Percentiles rank a stretch among this genome's conserved stretches.
phyloP scores from a whole-genome alignment of 2,113 vertebrate species.

The Tyto alba region DNA sequence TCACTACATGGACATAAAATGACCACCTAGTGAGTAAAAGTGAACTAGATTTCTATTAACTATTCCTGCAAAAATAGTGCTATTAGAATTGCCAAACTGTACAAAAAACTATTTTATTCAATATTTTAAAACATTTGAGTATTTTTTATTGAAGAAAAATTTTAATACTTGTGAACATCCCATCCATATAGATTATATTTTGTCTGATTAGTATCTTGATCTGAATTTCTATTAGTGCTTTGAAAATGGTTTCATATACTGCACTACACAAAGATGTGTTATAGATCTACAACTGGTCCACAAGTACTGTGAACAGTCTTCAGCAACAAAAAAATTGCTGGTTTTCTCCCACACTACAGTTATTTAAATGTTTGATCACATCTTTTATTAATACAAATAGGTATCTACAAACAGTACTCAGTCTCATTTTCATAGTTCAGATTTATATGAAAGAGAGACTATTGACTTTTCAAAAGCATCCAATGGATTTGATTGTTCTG shows the following conservation, averaged over 20 bases:
- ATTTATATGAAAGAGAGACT: conserved; percentile 20
- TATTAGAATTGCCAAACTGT: neutral
- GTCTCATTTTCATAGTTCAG: conserved; percentile 5
- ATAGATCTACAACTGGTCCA: conserved; percentile 22
- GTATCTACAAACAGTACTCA: neutral
- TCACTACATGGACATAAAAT: neutral
- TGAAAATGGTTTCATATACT: conserved; percentile 10
- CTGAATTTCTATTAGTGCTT: conserved; percentile 36
- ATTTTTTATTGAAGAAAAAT: neutral
- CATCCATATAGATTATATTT: neutral
- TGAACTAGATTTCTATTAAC: conserved; percentile 17
- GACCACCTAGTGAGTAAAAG: neutral
- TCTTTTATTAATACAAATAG: conserved; percentile 27
- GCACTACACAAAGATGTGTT: neutral
- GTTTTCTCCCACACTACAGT: neutral
- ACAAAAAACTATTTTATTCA: neutral
- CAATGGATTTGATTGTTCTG: neutral
- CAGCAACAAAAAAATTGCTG: neutral
- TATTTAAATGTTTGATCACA: conserved; percentile 1
- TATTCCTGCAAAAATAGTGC: neutral
- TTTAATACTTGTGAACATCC: neutral
- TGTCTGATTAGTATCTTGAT: conserved; percentile 25
- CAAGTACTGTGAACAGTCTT: neutral
- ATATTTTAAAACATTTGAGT: neutral
- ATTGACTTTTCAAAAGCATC: conserved; percentile 22